Evolutionary conservation across 64 coral and sea anemone species (phyloP), one percentile per base, ranked within the genome.

Genomic region (Trachythela sp.): DNA sequence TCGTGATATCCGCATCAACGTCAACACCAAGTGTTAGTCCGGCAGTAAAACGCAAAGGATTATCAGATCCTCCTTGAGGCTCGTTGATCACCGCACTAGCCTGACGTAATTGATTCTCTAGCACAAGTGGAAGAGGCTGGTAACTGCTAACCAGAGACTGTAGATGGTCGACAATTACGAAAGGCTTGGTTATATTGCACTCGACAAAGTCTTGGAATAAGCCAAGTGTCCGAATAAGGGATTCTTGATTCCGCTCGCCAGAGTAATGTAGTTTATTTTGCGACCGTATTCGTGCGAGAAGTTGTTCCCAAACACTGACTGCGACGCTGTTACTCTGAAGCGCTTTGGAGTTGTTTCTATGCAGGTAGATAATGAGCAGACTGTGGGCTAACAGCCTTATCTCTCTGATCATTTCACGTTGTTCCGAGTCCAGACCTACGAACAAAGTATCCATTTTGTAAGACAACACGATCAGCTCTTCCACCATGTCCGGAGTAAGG

Each of bases 181-280:
- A 91, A 22, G 96, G 94, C 22, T 99, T 99, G 13, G 96, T 99
- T 40, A 99, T 92, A 33, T 99, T 99, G 4, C 93, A 94, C 59
- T 99, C 96, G 50, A 99, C 94, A 67, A 99, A 99, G 36, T 90
- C 58, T 37, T 90, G 89, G 70, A 99, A 99, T 0, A 91, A 95
- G 10, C 90, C 58, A n/a, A 99, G 70, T 18, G 93, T 88, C 48
- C 90, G 87, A 84, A 89, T 91, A 30, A 99, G 92, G 26, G 89
- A 89, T 87, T 93, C 27, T 91, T 52, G 40, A 45, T 86, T 0
- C 89, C 89, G 40, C 91, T 80, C 94, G 58, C 90, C 84, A 9
- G 52, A 43, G 26, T 87, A 85, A 43, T 94, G 42, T 22, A 99
- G 88, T 83, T 86, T 89, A 20, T 84, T 85, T 56, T 92, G 94